Evolutionary conservation across 1,140 invertebrate species (phyloP).

Genomic region (Maconellicoccus hirsutus): DNA sequence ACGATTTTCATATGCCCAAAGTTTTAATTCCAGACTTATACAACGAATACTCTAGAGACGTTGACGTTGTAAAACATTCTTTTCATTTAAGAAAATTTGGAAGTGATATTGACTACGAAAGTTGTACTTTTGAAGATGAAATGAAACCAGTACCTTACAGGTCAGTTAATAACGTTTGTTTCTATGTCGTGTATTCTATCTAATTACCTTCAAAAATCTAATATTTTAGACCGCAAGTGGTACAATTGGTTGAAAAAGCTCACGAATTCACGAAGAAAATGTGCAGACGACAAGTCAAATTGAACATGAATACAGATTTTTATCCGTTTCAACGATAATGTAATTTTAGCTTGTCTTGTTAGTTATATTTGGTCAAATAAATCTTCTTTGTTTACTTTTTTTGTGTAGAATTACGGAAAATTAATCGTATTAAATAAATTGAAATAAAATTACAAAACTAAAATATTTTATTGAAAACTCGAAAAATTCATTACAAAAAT

Average conservation of each 20-base stretch:
- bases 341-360: neutral
- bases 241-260: neutral
- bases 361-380: too few species aligned
- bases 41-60: neutral
- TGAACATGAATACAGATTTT: neutral
- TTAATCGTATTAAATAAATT: too few species aligned
- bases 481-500: neutral
- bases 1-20: slow-evolving; percentile 5
- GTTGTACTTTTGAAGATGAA: slow-evolving; percentile 14
- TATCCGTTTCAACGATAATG: neutral
- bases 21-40: neutral
- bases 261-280: neutral
- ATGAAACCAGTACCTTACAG: slow-evolving; percentile 16
- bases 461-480: too few species aligned
- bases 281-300: neutral
- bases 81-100: neutral
- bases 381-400: too few species aligned
- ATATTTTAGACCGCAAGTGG: neutral
- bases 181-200: too few species aligned
- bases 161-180: neutral
- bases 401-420: too few species aligned
- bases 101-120: neutral
- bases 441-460: too few species aligned
- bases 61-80: neutral
- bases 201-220: neutral